phyloP scores from a whole-genome alignment of 2,113 vertebrate species.

The Plecturocebus donacophilus region DNA sequence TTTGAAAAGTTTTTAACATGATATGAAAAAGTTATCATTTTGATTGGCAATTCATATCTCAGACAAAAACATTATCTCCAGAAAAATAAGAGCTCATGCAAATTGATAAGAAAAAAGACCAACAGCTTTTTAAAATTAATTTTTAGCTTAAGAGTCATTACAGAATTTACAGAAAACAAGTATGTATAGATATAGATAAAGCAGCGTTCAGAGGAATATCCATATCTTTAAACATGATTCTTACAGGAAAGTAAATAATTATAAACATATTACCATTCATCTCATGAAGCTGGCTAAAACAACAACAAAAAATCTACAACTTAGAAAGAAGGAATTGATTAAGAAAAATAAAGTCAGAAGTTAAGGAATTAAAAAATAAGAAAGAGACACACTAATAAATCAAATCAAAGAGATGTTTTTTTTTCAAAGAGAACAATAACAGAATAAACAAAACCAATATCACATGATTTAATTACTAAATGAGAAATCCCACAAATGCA shows the following conservation, averaged over 20 bases:
- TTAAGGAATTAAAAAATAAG: constrained; percentile 11
- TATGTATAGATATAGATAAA: neutral
- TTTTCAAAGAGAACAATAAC: constrained; percentile 33
- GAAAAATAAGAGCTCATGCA: neutral
- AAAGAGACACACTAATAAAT: neutral
- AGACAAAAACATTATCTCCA: neutral
- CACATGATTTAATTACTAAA: constrained; percentile 9
- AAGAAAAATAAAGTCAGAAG: constrained; percentile 12
- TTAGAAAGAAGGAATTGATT: neutral
- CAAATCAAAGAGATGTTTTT: neutral
- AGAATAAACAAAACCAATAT: neutral
- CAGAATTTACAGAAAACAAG: constrained; percentile 14
- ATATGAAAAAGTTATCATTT: constrained; percentile 28
- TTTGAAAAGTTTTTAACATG: neutral
- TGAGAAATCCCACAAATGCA: neutral
- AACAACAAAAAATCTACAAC: neutral
- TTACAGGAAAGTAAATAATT: neutral
- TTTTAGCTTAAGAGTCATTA: constrained; percentile 1
- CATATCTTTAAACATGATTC: neutral
- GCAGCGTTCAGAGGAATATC: neutral
- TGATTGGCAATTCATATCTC: neutral
- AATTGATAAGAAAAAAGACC: neutral
- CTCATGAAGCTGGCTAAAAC: neutral
- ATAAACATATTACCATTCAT: neutral
- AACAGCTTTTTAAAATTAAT: neutral